phyloP scores from a whole-genome alignment of 1,140 invertebrate species.

The Macrotrachela quadricornifera region DNA sequence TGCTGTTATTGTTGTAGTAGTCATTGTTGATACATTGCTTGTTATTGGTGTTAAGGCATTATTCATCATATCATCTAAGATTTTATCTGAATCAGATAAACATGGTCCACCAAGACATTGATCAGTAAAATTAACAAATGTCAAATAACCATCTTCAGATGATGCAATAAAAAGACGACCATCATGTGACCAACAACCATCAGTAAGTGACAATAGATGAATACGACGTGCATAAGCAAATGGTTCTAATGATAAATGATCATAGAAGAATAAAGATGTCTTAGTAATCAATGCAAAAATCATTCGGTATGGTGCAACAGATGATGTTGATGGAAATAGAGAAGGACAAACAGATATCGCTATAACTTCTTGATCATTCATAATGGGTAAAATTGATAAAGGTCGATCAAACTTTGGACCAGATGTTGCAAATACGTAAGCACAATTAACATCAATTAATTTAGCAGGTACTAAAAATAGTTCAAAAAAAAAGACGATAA shows the following conservation, averaged over 20 bases:
- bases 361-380: not conserved
- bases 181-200: slow-evolving; percentile 44
- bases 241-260: not conserved
- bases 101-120: no score
- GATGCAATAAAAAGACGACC: slow-evolving; percentile 56
- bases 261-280: slow-evolving; percentile 4
- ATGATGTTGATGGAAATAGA: not conserved
- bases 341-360: not conserved
- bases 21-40: no score
- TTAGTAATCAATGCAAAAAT: slow-evolving; percentile 5
- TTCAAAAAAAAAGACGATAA: not conserved
- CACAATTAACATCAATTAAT: not conserved
- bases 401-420: no score
- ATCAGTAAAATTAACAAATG: slow-evolving; percentile 32
- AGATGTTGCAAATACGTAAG: not conserved
- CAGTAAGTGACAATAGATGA: slow-evolving; percentile 1
- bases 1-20: no score
- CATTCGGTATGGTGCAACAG: not conserved
- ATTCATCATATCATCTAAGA: no score
- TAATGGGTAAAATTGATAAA: no score
- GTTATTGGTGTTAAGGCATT: no score
- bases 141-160: slow-evolving; percentile 85
- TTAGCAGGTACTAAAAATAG: not conserved
- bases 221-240: slow-evolving; percentile 3
- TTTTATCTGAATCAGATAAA: no score